Evolutionary conservation across 2,113 vertebrate species (phyloP).

Genomic region (Sinocyclocheilus rhinocerous): DNA sequence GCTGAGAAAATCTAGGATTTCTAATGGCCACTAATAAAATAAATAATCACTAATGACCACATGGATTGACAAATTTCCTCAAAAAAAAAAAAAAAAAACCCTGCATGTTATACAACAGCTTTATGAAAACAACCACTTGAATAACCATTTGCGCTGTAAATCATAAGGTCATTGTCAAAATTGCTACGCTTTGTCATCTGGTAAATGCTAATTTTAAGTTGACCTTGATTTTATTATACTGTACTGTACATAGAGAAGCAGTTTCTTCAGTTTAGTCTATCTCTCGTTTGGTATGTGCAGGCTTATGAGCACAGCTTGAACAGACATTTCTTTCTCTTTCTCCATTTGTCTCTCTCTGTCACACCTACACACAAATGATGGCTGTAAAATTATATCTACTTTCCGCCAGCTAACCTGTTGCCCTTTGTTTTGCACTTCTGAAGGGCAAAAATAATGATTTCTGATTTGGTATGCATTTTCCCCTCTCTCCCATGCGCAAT

Average conservation of each 20-base stretch:
- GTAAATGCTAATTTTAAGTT: slow-evolving; percentile 5
- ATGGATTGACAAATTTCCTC: background rate
- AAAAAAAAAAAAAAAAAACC: background rate
- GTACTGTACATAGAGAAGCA: too few relatives aligned
- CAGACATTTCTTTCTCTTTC: background rate
- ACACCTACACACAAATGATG: slow-evolving; percentile 51
- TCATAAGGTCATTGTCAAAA: background rate
- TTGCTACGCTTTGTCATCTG: background rate
- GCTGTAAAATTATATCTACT: slow-evolving; percentile 58
- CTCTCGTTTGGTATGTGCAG: background rate
- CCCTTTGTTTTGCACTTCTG: slow-evolving; percentile 63
- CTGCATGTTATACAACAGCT: background rate
- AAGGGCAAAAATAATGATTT: slow-evolving; percentile 74
- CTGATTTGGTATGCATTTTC: slow-evolving; percentile 70
- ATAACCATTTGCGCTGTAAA: background rate
- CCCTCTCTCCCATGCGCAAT: slow-evolving; percentile 53
- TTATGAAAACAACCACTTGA: background rate
- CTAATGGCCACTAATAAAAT: background rate
- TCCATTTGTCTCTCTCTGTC: slow-evolving; percentile 14
- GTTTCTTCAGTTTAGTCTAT: background rate
- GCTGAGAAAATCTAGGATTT: background rate
- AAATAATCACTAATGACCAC: background rate
- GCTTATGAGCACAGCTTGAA: background rate
- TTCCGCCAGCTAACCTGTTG: slow-evolving; percentile 62
- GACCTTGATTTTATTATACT: background rate